phyloP scores from a whole-genome alignment of 92 coral and sea anemone species.

The Phenganax subtilis region DNA sequence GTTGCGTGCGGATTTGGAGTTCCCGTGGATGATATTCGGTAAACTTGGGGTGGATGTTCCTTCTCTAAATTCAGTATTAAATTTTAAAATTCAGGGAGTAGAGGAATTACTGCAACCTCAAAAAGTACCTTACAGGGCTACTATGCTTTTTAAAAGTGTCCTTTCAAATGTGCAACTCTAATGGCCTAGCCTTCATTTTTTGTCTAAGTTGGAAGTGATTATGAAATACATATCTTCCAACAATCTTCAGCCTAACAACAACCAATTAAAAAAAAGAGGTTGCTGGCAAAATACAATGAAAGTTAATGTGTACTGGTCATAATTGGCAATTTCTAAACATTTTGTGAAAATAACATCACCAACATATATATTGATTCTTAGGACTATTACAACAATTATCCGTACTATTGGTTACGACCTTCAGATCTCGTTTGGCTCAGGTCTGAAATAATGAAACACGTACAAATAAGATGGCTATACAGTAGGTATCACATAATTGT shows the following conservation, averaged over 20 bases:
- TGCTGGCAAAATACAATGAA: background rate
- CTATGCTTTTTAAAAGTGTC: background rate
- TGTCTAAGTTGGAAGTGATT: background rate
- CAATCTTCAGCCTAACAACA: background rate
- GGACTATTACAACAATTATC: background rate
- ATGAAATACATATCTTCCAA: too few species aligned
- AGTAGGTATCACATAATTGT: too few species aligned
- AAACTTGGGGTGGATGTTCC: constrained; percentile 10
- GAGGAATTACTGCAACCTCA: background rate
- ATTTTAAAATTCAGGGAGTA: background rate
- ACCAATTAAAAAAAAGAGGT: background rate
- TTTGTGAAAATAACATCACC: background rate
- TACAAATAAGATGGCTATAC: too few species aligned
- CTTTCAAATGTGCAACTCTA: background rate
- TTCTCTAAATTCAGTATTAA: background rate
- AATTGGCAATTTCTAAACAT: too few species aligned
- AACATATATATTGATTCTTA: background rate
- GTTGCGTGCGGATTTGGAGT: constrained; percentile 15
- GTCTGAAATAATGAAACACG: background rate
- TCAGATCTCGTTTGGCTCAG: background rate
- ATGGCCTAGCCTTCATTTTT: background rate
- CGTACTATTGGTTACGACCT: background rate
- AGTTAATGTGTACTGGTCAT: too few species aligned
- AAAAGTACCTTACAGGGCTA: background rate
- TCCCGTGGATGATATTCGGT: constrained; percentile 4